These are phyloP conservation scores for Nesometra sesokonis DNA, from an alignment of 35 echinoderm and acorn worm genomes.

Conservation along the genomic window DNA sequence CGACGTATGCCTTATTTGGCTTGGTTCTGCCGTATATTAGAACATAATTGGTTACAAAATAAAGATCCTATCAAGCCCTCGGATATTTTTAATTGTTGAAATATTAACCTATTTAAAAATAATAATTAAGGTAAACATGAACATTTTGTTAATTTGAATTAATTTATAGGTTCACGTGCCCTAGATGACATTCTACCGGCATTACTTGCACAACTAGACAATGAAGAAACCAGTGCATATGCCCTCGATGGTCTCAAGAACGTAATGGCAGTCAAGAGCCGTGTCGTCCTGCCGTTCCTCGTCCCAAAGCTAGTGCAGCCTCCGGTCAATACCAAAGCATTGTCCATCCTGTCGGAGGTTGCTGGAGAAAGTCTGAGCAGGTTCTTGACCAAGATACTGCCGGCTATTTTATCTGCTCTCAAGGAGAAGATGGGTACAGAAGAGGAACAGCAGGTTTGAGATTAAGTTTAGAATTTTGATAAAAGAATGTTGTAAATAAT, in stretches of 20 bases:
- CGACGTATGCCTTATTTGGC: too few relatives aligned
- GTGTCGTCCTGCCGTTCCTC: conserved; percentile 87
- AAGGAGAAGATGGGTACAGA: conserved; percentile 56
- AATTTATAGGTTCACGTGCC: conserved; percentile 54
- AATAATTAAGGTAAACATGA: neutral
- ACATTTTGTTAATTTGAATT: too few relatives aligned
- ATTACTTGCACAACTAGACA: conserved; percentile 49
- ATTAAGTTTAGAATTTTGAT: too few relatives aligned
- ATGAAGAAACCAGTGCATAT: conserved; percentile 40
- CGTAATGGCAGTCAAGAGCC: conserved; percentile 92
- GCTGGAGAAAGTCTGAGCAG: conserved; percentile 77
- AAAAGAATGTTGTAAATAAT: too few relatives aligned
- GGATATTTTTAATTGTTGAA: neutral
- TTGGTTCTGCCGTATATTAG: too few relatives aligned
- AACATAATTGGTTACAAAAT: too few relatives aligned
- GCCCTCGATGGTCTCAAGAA: conserved; percentile 92
- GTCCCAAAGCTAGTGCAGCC: conserved; percentile 80
- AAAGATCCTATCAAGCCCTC: too few relatives aligned
- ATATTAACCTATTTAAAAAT: neutral
- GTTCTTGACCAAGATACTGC: conserved; percentile 72
- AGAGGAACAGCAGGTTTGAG: conserved; percentile 47
- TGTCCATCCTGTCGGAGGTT: conserved; percentile 80
- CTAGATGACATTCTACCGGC: conserved; percentile 90
- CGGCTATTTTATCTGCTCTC: conserved; percentile 69
- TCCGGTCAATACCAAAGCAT: conserved; percentile 82